Conservation (phyloP, 2,888 invertebrate genomes). For the Aphrophora alni region DNA sequence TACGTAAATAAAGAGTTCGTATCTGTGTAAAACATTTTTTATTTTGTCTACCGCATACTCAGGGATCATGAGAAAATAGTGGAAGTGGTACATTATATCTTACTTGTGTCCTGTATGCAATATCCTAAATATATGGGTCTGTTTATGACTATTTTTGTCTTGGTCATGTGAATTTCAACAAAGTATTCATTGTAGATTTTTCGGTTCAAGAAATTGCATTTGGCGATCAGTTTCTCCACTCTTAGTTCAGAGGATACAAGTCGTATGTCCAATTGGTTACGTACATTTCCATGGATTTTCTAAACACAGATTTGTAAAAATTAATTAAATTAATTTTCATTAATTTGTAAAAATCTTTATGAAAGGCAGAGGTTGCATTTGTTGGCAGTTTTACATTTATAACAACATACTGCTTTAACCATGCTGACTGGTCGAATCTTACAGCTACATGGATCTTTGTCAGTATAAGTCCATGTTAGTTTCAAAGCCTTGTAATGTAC, state of each 20-base stretch:
- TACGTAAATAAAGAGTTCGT: no score
- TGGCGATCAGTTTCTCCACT: background rate
- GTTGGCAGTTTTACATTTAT: background rate
- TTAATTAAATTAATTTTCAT: no score
- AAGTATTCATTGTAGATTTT: slow-evolving; percentile 22
- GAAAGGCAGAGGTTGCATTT: background rate
- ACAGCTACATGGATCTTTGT: background rate
- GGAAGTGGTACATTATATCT: slow-evolving; percentile 32
- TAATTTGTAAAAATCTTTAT: background rate
- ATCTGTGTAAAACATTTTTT: no score
- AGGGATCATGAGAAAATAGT: background rate
- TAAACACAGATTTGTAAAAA: slow-evolving; percentile 7
- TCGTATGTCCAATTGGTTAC: background rate
- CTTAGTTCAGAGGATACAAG: background rate
- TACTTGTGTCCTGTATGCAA: slow-evolving; percentile 21
- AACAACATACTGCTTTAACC: background rate
- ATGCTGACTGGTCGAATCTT: background rate
- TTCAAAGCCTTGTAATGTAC: background rate
- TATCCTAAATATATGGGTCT: slow-evolving; percentile 32
- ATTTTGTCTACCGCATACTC: background rate
- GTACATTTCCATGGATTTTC: slow-evolving; percentile 9
- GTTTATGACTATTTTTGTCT: slow-evolving; percentile 19
- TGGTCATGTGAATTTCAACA: slow-evolving; percentile 21
- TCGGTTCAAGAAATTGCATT: background rate
- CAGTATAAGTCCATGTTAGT: slow-evolving; percentile 7